Evolutionary conservation across 2,113 vertebrate genomes (phyloP).

Genomic region (Cavia porcellus): DNA sequence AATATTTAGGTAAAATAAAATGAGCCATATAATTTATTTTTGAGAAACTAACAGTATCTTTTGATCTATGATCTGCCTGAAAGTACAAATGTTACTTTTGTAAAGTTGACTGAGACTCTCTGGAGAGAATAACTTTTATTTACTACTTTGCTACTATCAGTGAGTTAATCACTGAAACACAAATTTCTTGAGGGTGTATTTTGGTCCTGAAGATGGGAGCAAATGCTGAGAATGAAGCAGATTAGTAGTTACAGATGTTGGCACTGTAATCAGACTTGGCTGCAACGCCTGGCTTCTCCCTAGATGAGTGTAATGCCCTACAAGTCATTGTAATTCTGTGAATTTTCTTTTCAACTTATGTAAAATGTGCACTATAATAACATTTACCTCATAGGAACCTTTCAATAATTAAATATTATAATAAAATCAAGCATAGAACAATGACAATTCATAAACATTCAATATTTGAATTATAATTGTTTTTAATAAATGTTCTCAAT

Average conservation of each 20-base stretch:
- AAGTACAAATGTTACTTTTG: conserved; percentile 2
- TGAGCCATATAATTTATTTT: not conserved
- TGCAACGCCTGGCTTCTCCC: not conserved
- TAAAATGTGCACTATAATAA: not conserved
- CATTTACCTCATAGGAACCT: not conserved
- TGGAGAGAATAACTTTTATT: not conserved
- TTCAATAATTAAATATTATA: not conserved
- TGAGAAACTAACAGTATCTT: not conserved
- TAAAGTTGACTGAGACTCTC: not conserved
- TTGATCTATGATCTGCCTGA: not conserved
- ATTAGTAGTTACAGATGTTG: not conserved
- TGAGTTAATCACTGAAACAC: not conserved
- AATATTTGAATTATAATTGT: not conserved
- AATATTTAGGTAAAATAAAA: not conserved
- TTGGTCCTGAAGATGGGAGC: not conserved
- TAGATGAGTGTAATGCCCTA: not conserved
- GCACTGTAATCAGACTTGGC: not conserved
- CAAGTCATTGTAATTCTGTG: not conserved
- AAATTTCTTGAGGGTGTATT: not conserved
- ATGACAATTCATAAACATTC: not conserved
- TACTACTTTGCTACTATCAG: not conserved
- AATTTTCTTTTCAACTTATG: not conserved
- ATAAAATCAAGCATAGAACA: not conserved
- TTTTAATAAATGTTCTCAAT: not conserved
- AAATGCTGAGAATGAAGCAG: not conserved